Base-by-base conservation (phyloP, 2,888 invertebrate genomes). In the Adineta ricciae region DNA sequence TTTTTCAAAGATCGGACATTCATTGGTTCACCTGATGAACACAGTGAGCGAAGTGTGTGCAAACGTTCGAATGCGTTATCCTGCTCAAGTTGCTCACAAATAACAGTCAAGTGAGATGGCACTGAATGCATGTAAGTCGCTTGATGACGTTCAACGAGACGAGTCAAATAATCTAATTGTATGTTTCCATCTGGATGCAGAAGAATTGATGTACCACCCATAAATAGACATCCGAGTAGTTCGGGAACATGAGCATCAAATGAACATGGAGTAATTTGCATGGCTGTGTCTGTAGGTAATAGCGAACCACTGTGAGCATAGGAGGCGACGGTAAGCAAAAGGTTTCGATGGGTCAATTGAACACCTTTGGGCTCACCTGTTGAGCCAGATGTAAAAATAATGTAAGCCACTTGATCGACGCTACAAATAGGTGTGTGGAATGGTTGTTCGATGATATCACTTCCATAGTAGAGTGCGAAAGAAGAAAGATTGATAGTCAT, bases 161-260 rank as follows among this genome's bases (percentile, higher is more conserved):
- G 24, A 32, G 38, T 0, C 27, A 50, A 24, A n/a, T 52, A 50
- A 52, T 36, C 1, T 38, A 52, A 38, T 5, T 52, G 24, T 19
- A 11, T 52, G 24, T 54, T 32, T 16, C 38, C 38, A 14, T n/a
- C 38, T 83, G n/a, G 36, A 27, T 50, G 32, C 24, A 83, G 1
- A 1, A 83, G 8, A 54, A 54, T 36, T 21, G 56, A n/a, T 83
- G 54, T 52, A 32, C 32, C 83, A 36, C 83, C 83, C 24, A 4
- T 4, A 9, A 27, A 24, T 54, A 83, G 14, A 11, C 36, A 3
- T 14, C 83, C 83, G 8, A 83, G 27, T 4, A 83, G 32, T 11
- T 83, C 83, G 24, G 32, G 36, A 19, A 83, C 16, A 54, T 50
- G 52, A 56, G 56, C 27, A 32, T 83, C 83, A 83, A 83, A 83